A percentile compares a stretch with the other conserved stretches of the same genome.
Conservation (phyloP, 2,797 vertebrate genomes). For the Crax fasciolata region DNA sequence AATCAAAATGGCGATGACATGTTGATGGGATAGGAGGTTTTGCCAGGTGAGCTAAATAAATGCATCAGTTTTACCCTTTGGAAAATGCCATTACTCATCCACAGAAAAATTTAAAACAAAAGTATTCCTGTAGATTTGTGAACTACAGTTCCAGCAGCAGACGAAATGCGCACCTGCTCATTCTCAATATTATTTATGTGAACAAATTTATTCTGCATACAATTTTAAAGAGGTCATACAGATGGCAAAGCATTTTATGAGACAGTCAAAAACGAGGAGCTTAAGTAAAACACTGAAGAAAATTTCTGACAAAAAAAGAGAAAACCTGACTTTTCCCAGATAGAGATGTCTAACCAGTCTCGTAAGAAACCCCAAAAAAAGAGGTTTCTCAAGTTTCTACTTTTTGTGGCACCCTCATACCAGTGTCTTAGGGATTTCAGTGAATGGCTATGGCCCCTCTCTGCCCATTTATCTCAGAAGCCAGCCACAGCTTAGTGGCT, state of each 20-base stretch:
- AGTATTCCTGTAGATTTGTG: neutral
- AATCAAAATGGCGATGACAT: constrained; percentile 28
- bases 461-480: neutral
- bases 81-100: neutral
- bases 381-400: neutral
- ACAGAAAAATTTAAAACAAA: constrained; percentile 18
- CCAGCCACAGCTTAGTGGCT: neutral
- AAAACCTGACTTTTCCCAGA: neutral
- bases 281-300: neutral
- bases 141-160: neutral
- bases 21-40: constrained; percentile 17
- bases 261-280: neutral
- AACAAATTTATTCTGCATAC: neutral
- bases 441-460: neutral
- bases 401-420: neutral
- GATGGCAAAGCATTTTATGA: neutral
- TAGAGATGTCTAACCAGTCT: neutral
- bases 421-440: neutral
- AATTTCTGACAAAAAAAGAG: neutral
- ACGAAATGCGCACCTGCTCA: neutral
- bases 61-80: neutral
- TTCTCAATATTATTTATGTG: neutral
- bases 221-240: neutral
- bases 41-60: constrained; percentile 37
- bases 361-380: neutral